Evolutionary conservation across 2,797 vertebrate species (phyloP).

Genomic region (Acanthurus leucopareius): DNA sequence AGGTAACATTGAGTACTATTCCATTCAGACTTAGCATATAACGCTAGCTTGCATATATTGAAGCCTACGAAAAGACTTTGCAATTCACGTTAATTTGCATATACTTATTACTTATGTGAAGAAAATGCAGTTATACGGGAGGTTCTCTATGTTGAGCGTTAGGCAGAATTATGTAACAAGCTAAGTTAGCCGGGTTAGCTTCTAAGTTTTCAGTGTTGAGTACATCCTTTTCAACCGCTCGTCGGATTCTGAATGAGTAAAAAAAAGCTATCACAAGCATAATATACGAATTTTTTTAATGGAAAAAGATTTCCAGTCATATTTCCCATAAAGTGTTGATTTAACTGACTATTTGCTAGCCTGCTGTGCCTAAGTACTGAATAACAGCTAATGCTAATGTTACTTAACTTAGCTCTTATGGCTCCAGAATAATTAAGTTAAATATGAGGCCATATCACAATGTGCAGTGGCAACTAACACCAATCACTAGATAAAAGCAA

Average conservation of each 20-base stretch:
- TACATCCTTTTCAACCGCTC: background rate
- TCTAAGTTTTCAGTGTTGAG: background rate
- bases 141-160: slow-evolving; percentile 1
- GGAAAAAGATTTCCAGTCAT: background rate
- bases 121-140: background rate
- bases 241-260: background rate
- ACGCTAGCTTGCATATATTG: too few relatives aligned
- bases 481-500: rapidly evolving
- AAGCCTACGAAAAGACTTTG: too few relatives aligned
- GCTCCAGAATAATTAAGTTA: too few relatives aligned
- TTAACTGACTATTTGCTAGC: background rate
- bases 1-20: background rate
- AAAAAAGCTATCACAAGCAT: rapidly evolving
- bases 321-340: background rate
- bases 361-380: too few relatives aligned
- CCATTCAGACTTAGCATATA: background rate
- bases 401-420: too few relatives aligned
- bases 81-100: background rate
- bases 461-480: background rate
- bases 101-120: background rate
- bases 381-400: too few relatives aligned
- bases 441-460: too few relatives aligned
- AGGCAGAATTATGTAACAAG: slow-evolving; percentile 57
- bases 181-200: slow-evolving; percentile 31
- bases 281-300: too few relatives aligned